These are phyloP conservation scores for Theodoxus fluviatilis DNA, from an alignment of 2,888 invertebrate genomes.

Conservation along the genomic window DNA sequence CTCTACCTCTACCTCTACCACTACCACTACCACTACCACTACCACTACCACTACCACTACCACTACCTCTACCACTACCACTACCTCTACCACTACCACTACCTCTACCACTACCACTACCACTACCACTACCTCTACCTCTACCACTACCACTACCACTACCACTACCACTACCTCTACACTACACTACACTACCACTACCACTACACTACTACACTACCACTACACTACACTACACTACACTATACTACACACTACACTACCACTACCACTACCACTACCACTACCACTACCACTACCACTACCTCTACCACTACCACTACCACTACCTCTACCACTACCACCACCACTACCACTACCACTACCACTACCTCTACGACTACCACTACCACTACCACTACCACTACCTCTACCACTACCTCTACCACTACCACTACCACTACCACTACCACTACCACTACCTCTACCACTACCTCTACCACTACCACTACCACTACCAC, in stretches of 20 bases:
- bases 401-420: conserved; percentile 27
- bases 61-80: conserved; percentile 12
- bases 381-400: conserved; percentile 26
- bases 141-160: no score
- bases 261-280: conserved; percentile 1
- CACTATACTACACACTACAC: no score
- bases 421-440: conserved; percentile 27
- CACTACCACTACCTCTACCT: no score
- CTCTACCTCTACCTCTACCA: conserved; percentile 16
- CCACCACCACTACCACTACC: conserved; percentile 23
- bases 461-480: conserved; percentile 26
- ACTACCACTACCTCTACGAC: conserved; percentile 25
- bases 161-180: no score
- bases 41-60: conserved; percentile 20
- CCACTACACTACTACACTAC: no score
- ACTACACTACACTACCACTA: no score
- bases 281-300: conserved; percentile 11
- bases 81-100: conserved; percentile 22
- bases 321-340: conserved; percentile 23
- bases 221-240: no score
- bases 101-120: no score
- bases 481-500: conserved; percentile 24
- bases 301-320: conserved; percentile 26
- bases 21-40: conserved; percentile 23
- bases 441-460: conserved; percentile 28